Base-by-base conservation (phyloP, 1,140 invertebrate species). In the Octopus bimaculoides region DNA sequence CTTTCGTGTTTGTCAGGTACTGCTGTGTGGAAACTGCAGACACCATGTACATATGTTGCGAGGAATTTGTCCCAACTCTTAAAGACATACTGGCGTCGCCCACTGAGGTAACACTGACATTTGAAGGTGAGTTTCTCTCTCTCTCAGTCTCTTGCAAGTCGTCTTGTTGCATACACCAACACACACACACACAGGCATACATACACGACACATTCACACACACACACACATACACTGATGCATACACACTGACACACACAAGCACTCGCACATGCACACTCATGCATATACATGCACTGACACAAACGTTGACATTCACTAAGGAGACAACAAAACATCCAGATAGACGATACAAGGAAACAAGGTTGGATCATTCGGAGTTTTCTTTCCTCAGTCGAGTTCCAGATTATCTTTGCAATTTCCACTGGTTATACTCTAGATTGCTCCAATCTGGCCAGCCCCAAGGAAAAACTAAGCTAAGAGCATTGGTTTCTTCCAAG, bases 31-130 rank as follows among this genome's bases (percentile, higher is more conserved):
- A 75, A 14, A 52, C 75, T 5, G 80, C 75, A n/a, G 41, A 54
- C 5, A 82, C 87, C 66, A 77, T 86, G 17, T 87, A 83, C 78
- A 78, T 88, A 4, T 88, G 87, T 87, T 86, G 85, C 77, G 84
- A 85, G 61, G 73, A 52, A 12, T 87, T 88, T 84, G 78, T 82
- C 20, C 82, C 83, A 17, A 82, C 80, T 71, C 76, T 88, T 9
- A 55, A 20, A 20, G 20, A 74, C 4, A 56, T 87, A 17, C 56
- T 82, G n/a, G 74, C 56, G 53, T 75, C 78, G 20, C 8, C 78
- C 8, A 52, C 84, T 10, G 66, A 81, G n/a, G 5, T 79, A 14
- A 17, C 84, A 26, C 61, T 52, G 17, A 81, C 78, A 20, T n/a
- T 86, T 78, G 76, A 83, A 78, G 86, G 86, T 86, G 75, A 54